A percentile compares a stretch with the other conserved stretches of the same genome.
Conservation (phyloP, 2,888 invertebrate species). For the Dicranocentrus wangi region DNA sequence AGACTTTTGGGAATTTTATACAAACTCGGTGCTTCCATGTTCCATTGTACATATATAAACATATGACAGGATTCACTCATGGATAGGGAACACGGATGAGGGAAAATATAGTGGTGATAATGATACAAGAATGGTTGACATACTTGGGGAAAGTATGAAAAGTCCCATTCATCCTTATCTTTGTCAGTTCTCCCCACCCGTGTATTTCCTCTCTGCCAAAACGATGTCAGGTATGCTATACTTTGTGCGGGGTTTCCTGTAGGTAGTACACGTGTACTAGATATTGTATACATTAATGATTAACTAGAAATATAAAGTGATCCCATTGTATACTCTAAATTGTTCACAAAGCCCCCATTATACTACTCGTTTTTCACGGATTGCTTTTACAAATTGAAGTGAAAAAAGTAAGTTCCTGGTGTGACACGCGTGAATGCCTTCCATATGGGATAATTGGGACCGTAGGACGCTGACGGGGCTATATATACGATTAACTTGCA, state of each 20-base stretch:
- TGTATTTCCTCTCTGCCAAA: background rate
- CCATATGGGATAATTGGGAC: background rate
- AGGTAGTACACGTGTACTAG: too few relatives aligned
- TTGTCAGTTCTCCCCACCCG: background rate
- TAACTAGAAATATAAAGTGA: background rate
- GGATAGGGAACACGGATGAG: too few relatives aligned
- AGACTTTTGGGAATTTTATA: conserved; percentile 17
- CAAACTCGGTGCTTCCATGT: background rate
- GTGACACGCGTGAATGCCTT: background rate
- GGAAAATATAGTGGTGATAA: background rate
- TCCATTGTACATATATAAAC: too few relatives aligned
- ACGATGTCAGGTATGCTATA: background rate
- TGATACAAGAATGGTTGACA: background rate
- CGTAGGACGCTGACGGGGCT: background rate
- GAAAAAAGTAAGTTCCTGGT: background rate
- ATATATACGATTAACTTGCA: background rate
- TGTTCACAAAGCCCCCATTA: background rate
- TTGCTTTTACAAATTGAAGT: background rate
- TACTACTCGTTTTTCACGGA: conserved; percentile 11
- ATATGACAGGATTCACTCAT: too few relatives aligned
- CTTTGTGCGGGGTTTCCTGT: background rate
- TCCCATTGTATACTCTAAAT: background rate
- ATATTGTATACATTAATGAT: conserved; percentile 6
- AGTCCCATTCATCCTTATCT: background rate
- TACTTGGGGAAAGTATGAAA: background rate